Percentiles rank a stretch among this genome's conserved stretches.
Conservation (phyloP, 2,888 invertebrate species). For the Caenorhabditis wallacei region DNA sequence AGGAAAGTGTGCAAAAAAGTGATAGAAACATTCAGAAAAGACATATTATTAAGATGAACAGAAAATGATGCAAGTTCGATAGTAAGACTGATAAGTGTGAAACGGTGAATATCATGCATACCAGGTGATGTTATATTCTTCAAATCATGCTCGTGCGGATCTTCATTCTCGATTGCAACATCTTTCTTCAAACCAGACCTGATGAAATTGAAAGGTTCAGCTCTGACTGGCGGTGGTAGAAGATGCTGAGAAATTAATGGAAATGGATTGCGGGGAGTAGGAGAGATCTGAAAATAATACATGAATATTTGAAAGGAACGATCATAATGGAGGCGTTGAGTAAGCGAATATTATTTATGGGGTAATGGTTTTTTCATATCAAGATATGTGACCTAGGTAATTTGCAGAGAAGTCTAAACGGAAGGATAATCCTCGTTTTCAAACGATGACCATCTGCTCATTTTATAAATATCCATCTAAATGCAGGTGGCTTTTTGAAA, state of each 20-base stretch:
- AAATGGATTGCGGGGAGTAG: conserved; percentile 3
- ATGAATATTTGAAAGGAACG: too few relatives aligned
- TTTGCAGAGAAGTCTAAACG: too few relatives aligned
- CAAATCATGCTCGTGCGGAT: not conserved
- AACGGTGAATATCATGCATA: too few relatives aligned
- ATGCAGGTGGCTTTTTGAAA: not conserved
- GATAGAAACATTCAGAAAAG: not conserved
- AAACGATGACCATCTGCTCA: not conserved
- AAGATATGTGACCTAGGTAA: too few relatives aligned
- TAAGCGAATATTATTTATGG: too few relatives aligned
- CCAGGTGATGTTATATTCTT: conserved; percentile 5
- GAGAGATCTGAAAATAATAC: conserved; percentile 17
- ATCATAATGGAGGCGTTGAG: too few relatives aligned
- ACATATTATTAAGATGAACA: not conserved
- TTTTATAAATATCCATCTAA: not conserved
- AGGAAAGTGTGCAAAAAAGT: too few relatives aligned
- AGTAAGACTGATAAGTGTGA: too few relatives aligned
- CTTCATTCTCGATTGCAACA: not conserved
- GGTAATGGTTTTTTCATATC: too few relatives aligned
- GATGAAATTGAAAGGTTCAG: not conserved
- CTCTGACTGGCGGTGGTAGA: not conserved
- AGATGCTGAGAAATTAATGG: conserved; percentile 7
- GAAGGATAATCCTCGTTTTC: not conserved
- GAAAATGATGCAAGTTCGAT: too few relatives aligned
- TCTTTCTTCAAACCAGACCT: conserved; percentile 1